Conservation (phyloP, 1,140 invertebrate genomes). For the Aporrectodea caliginosa region DNA sequence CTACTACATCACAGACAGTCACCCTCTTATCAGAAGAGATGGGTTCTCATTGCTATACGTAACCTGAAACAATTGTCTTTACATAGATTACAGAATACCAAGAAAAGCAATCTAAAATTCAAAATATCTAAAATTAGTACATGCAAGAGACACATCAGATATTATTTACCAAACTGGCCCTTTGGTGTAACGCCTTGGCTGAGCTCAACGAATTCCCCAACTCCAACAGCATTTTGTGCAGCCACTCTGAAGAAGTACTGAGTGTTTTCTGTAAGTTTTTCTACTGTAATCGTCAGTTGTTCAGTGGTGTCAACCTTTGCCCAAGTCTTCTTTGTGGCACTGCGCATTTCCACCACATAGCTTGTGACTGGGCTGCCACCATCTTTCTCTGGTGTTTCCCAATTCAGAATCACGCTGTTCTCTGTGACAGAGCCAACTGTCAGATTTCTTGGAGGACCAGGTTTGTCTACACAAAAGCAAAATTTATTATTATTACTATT, state of each 20-base stretch:
- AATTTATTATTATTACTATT: too few species aligned
- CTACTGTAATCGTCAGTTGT: conserved; percentile 58
- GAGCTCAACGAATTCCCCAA: conserved; percentile 74
- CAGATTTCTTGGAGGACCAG: conserved; percentile 71
- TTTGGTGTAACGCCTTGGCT: conserved; percentile 51
- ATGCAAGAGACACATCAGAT: background rate
- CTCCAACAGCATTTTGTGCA: conserved; percentile 92
- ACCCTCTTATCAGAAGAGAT: background rate
- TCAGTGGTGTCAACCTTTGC: conserved; percentile 72
- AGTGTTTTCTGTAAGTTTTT: conserved; percentile 83
- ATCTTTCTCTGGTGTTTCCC: conserved; percentile 74
- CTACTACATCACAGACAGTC: background rate
- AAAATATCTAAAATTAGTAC: background rate
- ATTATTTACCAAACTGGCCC: conserved; percentile 47
- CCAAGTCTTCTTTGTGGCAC: conserved; percentile 85
- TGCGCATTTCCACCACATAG: conserved; percentile 83
- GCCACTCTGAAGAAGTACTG: conserved; percentile 87
- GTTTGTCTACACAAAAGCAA: conserved; percentile 72
- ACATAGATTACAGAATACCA: too few species aligned
- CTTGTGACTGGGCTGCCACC: conserved; percentile 89
- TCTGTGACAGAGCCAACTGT: conserved; percentile 43
- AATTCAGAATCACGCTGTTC: conserved; percentile 67
- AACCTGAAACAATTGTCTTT: too few species aligned
- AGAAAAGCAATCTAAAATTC: background rate
- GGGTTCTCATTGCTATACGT: too few species aligned